Evolutionary conservation across 2,888 invertebrate species (phyloP).

Genomic region (Drosophila subsilvestris): DNA sequence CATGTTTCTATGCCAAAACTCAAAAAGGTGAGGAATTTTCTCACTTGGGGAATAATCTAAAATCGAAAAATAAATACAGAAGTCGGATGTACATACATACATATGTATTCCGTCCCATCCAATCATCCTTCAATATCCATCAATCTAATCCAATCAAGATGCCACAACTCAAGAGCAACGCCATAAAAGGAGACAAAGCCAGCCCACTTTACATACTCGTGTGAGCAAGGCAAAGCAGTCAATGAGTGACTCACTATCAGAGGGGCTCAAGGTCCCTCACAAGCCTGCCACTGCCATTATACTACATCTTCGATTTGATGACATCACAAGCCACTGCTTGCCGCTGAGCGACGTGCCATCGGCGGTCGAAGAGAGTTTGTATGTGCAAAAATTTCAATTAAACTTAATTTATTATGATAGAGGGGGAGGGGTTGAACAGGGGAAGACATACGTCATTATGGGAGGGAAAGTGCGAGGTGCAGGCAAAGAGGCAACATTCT

Average conservation of each 20-base stretch:
- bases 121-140: conserved; percentile 30
- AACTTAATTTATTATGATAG: conserved; percentile 10
- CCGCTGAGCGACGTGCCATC: background rate
- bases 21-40: background rate
- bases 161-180: conserved; percentile 19
- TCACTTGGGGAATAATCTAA: background rate
- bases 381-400: conserved; percentile 30
- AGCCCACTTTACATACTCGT: conserved; percentile 20
- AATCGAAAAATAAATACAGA: background rate
- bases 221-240: conserved; percentile 16
- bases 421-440: background rate
- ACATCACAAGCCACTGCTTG: conserved; percentile 22
- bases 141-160: conserved; percentile 46
- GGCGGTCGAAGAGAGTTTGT: conserved; percentile 10
- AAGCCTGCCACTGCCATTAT: conserved; percentile 1
- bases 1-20: background rate
- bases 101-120: background rate
- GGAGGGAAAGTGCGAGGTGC: background rate
- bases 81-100: background rate
- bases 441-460: background rate
- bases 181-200: conserved; percentile 30
- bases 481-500: background rate
- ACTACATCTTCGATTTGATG: conserved; percentile 35
- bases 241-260: conserved; percentile 23
- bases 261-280: conserved; percentile 16